Evolutionary conservation across 2,888 invertebrate genomes (phyloP).

Genomic region (Eristalinus sepulchralis): DNA sequence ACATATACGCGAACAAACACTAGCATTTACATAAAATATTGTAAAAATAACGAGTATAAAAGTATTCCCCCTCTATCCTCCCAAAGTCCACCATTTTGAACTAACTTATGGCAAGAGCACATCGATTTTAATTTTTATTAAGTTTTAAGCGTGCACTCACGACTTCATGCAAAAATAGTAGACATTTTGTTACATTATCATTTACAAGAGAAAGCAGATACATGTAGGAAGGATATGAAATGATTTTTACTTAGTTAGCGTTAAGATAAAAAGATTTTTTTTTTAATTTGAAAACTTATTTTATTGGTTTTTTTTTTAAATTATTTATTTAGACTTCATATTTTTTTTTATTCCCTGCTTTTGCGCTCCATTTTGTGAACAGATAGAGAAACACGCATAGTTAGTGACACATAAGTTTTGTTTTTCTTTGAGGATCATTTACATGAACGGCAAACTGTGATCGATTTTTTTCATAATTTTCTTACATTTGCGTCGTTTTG

Average conservation of each 20-base stretch:
- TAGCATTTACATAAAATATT: conserved; percentile 45
- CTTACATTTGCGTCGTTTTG: no score
- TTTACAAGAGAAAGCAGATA: neutral
- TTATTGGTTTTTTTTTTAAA: conserved; percentile 33
- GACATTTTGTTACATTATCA: conserved; percentile 6
- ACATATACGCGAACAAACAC: conserved; percentile 49
- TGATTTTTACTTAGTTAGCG: conserved; percentile 35
- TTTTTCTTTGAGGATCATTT: neutral
- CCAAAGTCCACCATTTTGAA: conserved; percentile 9
- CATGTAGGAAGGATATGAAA: neutral
- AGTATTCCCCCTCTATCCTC: neutral
- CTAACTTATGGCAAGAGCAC: conserved; percentile 11
- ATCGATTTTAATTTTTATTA: conserved; percentile 27
- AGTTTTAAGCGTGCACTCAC: conserved; percentile 33
- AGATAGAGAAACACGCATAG: conserved; percentile 8
- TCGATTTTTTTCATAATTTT: no score
- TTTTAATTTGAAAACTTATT: conserved; percentile 12
- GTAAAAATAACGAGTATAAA: neutral
- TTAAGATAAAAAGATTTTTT: conserved; percentile 18
- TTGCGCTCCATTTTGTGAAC: conserved; percentile 15
- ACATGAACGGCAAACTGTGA: no score
- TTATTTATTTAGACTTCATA: conserved; percentile 50
- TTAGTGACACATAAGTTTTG: conserved; percentile 33
- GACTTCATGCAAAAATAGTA: conserved; percentile 13
- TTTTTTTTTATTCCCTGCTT: neutral